Percentiles rank a stretch among this genome's conserved stretches.
phyloP scores from a whole-genome alignment of 2,797 vertebrate species.

The Hippopotamyrus pictus region DNA sequence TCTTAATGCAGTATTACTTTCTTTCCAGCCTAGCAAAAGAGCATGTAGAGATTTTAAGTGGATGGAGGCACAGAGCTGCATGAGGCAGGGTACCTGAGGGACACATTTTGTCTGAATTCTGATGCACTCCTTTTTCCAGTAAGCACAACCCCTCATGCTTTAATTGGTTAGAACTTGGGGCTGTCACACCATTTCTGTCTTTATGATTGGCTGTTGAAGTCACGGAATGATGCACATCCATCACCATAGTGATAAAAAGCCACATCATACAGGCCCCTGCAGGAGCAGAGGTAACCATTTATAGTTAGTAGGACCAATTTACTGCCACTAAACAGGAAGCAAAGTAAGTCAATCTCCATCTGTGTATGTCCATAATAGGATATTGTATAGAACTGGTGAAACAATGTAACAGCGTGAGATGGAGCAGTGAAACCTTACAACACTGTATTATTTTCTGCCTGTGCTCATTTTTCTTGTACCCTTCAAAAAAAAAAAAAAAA shows the following conservation, averaged over 20 bases:
- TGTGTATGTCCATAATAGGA: neutral
- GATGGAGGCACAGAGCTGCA: neutral
- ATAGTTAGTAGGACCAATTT: neutral
- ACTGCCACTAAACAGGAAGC: neutral
- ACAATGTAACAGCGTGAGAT: neutral
- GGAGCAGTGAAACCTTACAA: neutral
- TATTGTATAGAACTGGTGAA: neutral
- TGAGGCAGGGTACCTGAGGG: neutral
- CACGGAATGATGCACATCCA: neutral
- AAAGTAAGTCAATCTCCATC: neutral
- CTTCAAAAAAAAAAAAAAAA: neutral
- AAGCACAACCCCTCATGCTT: neutral
- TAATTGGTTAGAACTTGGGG: neutral
- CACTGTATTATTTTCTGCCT: neutral
- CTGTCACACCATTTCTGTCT: neutral
- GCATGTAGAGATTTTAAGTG: neutral
- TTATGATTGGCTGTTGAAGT: neutral
- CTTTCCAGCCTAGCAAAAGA: neutral
- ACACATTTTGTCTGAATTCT: neutral
- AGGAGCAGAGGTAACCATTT: neutral
- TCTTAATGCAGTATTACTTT: neutral
- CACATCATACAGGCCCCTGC: neutral
- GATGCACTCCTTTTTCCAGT: neutral
- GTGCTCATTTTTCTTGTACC: neutral
- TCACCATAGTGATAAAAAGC: neutral